Evolutionary conservation across 1,140 invertebrate species (phyloP), one percentile per base, ranked within the genome.

Genomic region (Ceratosolen solmsi): DNA sequence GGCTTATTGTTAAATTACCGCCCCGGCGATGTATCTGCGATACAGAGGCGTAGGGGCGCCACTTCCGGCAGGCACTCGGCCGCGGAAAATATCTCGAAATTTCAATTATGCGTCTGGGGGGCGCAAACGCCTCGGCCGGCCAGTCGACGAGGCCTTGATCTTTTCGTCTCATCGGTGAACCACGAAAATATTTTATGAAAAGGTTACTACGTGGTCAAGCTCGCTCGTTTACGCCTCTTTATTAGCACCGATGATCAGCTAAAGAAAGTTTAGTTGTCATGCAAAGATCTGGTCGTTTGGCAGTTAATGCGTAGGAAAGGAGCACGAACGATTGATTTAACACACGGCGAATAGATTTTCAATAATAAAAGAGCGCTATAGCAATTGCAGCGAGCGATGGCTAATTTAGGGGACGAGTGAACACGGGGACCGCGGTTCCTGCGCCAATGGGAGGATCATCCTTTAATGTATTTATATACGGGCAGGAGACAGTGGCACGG

Each of bases 1-100:
- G 91, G 90, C 91, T 91, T 89, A 92, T 92, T 92, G 91, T 92
- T 90, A 91, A 91, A 91, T 91, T 91, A 91, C 89, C 87, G 86
- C 87, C 87, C 87, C 87, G 87, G 89, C 75, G 80, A 78, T 82
- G 65, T 90, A 90, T 91, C 89, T 89, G 82, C 82, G 74, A 82
- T 82, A 72, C 86, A 86, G 63, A 56, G 78, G 83, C 85, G 85
- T 85, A 85, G 84, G 72, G 83, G 65, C 76, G 60, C 56, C 60
- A 63, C 84, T 82, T 77, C 74, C 82, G 86, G 84, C 84, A 58
- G 75, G 80, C 41, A 8, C 36, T 49, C 0, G 2, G 22, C 46
- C 54, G n/a, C 25, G 20, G 49, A 73, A 74, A 79, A 78, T 82
- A 36, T 65, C 68, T 71, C 70, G 75, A 79, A 79, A 68, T 56